Conservation (phyloP, 2,113 vertebrate genomes). For the Corythoichthys haematopterus region DNA sequence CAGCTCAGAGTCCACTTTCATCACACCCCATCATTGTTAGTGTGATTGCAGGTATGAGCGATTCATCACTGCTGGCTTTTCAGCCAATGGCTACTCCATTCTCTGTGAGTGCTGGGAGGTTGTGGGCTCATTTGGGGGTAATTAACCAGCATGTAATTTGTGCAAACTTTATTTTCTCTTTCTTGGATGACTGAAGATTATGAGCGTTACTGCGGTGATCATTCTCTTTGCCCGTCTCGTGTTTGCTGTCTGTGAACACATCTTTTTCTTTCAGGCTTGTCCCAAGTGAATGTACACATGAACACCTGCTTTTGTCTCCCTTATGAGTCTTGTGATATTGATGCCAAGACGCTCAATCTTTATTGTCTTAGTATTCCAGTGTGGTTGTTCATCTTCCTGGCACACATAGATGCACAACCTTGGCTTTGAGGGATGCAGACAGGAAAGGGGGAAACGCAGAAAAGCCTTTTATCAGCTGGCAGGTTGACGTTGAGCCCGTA, state of each 20-base stretch:
- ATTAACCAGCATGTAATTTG: conserved; percentile 52
- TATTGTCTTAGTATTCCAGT: conserved; percentile 30
- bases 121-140: not conserved
- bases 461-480: conserved; percentile 30
- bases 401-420: conserved; percentile 26
- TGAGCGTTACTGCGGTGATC: conserved; percentile 57
- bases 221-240: conserved; percentile 42
- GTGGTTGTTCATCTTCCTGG: conserved; percentile 19
- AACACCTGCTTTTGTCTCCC: not conserved
- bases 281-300: conserved; percentile 31
- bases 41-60: conserved; percentile 44
- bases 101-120: conserved; percentile 18
- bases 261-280: conserved; percentile 3
- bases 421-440: conserved; percentile 6
- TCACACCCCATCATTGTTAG: conserved; percentile 51
- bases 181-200: conserved; percentile 52
- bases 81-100: conserved; percentile 25
- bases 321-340: conserved; percentile 8
- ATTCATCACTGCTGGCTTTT: conserved; percentile 48
- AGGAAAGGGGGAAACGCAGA: conserved; percentile 5
- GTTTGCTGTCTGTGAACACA: conserved; percentile 31
- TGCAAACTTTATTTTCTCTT: conserved; percentile 51
- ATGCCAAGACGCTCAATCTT: conserved; percentile 17
- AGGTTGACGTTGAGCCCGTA: conserved; percentile 47
- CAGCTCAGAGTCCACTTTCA: conserved; percentile 19